These are phyloP conservation scores for Laterallus jamaicensis DNA, from an alignment of 2,113 vertebrate genomes.

Conservation along the genomic window DNA sequence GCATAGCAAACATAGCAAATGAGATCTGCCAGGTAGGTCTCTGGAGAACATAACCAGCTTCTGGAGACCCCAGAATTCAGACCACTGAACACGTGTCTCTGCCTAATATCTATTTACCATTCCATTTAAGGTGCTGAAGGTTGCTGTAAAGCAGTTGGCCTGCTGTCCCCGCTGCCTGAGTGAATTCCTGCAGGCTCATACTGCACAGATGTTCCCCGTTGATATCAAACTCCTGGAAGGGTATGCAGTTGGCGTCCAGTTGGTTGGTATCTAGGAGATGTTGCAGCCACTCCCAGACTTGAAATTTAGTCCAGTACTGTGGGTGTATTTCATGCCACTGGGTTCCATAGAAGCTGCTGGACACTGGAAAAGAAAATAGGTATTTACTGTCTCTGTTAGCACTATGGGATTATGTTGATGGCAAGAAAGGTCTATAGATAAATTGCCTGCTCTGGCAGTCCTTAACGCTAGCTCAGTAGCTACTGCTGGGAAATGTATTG, in stretches of 20 bases:
- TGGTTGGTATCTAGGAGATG: slow-evolving; percentile 95
- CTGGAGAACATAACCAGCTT: background rate
- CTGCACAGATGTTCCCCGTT: slow-evolving; percentile 90
- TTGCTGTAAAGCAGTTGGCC: slow-evolving; percentile 91
- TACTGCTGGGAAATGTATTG: background rate
- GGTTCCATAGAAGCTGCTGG: slow-evolving; percentile 80
- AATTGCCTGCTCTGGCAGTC: background rate
- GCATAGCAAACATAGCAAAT: background rate
- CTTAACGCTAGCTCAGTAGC: background rate
- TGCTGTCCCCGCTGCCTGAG: slow-evolving; percentile 84
- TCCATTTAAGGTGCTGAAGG: slow-evolving; percentile 91
- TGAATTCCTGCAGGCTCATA: slow-evolving; percentile 92
- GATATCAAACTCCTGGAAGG: slow-evolving; percentile 94
- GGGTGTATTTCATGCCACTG: slow-evolving; percentile 91
- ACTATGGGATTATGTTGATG: background rate
- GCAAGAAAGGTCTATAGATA: background rate
- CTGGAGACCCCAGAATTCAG: background rate
- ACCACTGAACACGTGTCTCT: background rate
- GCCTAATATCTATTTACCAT: slow-evolving; percentile 72
- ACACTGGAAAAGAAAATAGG: slow-evolving; percentile 61
- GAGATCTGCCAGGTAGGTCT: background rate
- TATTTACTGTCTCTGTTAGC: background rate
- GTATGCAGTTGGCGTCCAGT: slow-evolving; percentile 89
- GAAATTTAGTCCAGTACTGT: slow-evolving; percentile 94
- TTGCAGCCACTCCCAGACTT: slow-evolving; percentile 99